Evolutionary conservation across 2,888 invertebrate species (phyloP).

Genomic region (Pollenia amentaria): DNA sequence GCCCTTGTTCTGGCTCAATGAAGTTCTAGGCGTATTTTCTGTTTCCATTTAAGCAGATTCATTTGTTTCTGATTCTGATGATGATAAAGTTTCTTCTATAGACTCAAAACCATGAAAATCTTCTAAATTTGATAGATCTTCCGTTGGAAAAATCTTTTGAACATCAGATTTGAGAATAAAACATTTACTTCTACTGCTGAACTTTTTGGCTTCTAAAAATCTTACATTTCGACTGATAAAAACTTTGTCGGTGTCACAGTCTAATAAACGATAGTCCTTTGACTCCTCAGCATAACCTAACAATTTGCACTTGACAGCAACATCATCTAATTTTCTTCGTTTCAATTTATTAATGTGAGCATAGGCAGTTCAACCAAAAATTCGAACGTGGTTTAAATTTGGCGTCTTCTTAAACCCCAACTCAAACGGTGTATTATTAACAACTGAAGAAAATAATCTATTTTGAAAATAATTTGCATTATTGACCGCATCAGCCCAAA

Average conservation of each 20-base stretch:
- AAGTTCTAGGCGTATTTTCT: background rate
- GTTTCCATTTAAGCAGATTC: too few species aligned
- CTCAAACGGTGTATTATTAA: background rate
- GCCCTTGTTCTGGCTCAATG: background rate
- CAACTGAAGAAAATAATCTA: background rate
- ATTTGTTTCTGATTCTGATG: conserved; percentile 4
- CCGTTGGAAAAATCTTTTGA: too few species aligned
- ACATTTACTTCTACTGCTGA: too few species aligned
- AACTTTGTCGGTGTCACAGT: too few species aligned
- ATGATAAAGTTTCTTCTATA: background rate
- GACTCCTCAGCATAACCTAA: background rate
- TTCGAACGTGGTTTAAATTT: conserved; percentile 10
- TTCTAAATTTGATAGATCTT: background rate
- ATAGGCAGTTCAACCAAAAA: background rate
- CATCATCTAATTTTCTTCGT: conserved; percentile 8
- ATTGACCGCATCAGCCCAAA: conserved; percentile 5
- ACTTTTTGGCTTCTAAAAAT: conserved; percentile 12
- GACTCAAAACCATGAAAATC: conserved; percentile 6
- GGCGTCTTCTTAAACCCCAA: background rate
- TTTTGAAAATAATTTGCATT: background rate
- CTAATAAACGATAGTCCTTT: too few species aligned
- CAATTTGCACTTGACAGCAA: conserved; percentile 10
- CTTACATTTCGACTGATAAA: background rate
- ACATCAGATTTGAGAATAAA: too few species aligned
- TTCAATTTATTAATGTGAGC: conserved; percentile 3